A percentile compares a stretch with the other conserved stretches of the same genome.
Evolutionary conservation across 2,888 invertebrate species (phyloP).

Genomic region (Drosophila algonquin): DNA sequence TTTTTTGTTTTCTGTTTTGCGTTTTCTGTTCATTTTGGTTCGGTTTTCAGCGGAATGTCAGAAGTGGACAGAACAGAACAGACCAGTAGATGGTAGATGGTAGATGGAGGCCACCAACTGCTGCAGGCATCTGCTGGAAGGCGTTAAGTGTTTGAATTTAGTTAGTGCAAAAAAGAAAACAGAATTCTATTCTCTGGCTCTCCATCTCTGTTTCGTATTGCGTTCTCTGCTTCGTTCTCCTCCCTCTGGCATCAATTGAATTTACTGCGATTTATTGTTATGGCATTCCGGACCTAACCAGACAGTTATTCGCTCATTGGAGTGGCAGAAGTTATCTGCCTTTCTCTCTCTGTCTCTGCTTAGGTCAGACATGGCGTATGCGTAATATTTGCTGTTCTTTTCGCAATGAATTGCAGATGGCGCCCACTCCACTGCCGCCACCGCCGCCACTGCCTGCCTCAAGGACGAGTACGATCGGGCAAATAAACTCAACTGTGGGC

Average conservation of each 20-base stretch:
- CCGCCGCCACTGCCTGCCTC: too few relatives aligned
- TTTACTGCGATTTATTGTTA: constrained; percentile 69
- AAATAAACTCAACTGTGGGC: constrained; percentile 29
- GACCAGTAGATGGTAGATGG: constrained; percentile 2
- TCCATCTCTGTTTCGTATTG: background rate
- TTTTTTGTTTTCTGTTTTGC: background rate
- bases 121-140: constrained; percentile 51
- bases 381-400: constrained; percentile 16
- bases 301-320: constrained; percentile 55
- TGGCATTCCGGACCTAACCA: constrained; percentile 60
- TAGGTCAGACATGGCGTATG: constrained; percentile 28
- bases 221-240: background rate
- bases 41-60: constrained; percentile 41
- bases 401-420: constrained; percentile 9
- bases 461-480: background rate
- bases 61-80: constrained; percentile 13
- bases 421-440: background rate
- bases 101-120: background rate
- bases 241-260: constrained; percentile 35
- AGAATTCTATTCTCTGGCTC: constrained; percentile 28
- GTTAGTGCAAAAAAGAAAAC: constrained; percentile 48
- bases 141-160: constrained; percentile 76
- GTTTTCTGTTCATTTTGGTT: background rate
- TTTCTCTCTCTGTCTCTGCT: too few relatives aligned
- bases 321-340: background rate